Evolutionary conservation across 2,888 invertebrate species (phyloP).

Genomic region (Patella caerulea): DNA sequence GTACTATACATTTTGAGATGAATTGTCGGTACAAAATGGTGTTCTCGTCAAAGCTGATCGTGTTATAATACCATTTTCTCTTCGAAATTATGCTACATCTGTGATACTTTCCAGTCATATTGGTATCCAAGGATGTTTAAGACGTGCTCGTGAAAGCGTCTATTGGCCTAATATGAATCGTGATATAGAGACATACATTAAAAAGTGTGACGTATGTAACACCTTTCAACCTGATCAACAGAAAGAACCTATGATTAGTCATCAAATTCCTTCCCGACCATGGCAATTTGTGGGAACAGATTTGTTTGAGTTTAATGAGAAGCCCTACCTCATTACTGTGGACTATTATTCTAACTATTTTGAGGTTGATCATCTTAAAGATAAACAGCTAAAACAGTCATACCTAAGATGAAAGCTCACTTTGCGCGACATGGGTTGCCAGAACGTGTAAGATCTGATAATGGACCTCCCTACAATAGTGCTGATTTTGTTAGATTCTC

Average conservation of each 20-base stretch:
- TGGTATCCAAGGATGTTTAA: neutral
- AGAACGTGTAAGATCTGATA: constrained; percentile 15
- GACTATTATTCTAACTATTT: constrained; percentile 27
- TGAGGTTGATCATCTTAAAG: constrained; percentile 25
- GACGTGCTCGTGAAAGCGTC: neutral
- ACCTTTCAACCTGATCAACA: constrained; percentile 21
- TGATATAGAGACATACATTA: neutral
- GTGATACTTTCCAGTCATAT: constrained; percentile 20
- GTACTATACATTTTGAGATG: constrained; percentile 37
- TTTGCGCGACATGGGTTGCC: constrained; percentile 35
- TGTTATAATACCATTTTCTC: constrained; percentile 16
- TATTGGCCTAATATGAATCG: neutral
- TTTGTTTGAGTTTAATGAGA: constrained; percentile 18
- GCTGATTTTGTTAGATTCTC: neutral
- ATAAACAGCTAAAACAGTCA: constrained; percentile 16
- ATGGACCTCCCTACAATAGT: constrained; percentile 36
- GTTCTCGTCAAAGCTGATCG: constrained; percentile 34
- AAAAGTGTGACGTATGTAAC: neutral
- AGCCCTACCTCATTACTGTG: constrained; percentile 24
- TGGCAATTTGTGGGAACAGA: constrained; percentile 32
- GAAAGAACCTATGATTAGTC: no score
- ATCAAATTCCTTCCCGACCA: constrained; percentile 19
- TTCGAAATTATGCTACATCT: constrained; percentile 13
- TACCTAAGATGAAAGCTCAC: constrained; percentile 28
- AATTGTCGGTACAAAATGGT: constrained; percentile 34